phyloP scores from a whole-genome alignment of 2,113 vertebrate genomes.

The Gallinago media region DNA sequence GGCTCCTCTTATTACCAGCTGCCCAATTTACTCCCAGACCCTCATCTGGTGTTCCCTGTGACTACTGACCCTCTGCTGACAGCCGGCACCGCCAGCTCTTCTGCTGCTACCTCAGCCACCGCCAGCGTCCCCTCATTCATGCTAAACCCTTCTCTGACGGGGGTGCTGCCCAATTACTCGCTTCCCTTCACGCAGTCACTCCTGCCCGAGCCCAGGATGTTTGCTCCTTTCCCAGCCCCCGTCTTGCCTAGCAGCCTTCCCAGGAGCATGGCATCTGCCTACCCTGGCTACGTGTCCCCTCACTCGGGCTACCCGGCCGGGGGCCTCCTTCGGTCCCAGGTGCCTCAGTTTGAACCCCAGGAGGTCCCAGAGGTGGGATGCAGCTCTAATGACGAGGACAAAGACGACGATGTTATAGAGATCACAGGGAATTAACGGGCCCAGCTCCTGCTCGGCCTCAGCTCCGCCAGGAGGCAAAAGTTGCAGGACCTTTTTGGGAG shows the following conservation, averaged over 20 bases:
- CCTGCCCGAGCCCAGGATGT: conserved; percentile 89
- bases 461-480: conserved; percentile 35
- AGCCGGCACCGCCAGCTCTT: conserved; percentile 85
- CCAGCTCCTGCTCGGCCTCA: conserved; percentile 30
- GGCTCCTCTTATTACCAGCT: conserved; percentile 90
- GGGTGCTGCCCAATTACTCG: conserved; percentile 89
- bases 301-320: conserved; percentile 87
- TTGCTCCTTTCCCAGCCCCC: conserved; percentile 82
- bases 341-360: conserved; percentile 86
- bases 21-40: conserved; percentile 90
- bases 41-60: conserved; percentile 92
- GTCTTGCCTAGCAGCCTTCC: conserved; percentile 85
- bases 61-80: conserved; percentile 87
- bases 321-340: conserved; percentile 88
- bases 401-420: conserved; percentile 97
- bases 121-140: conserved; percentile 89
- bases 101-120: conserved; percentile 87
- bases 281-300: conserved; percentile 85
- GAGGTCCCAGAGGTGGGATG: conserved; percentile 88
- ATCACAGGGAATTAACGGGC: conserved; percentile 90
- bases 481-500: conserved; percentile 68
- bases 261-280: conserved; percentile 82
- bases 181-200: conserved; percentile 92
- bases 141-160: conserved; percentile 90
- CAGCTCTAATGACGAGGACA: conserved; percentile 95